Percentiles rank a stretch among this genome's conserved stretches.
These are phyloP conservation scores for Drosophila suboccidentalis DNA, from an alignment of 2,888 invertebrate species.

Conservation along the genomic window DNA sequence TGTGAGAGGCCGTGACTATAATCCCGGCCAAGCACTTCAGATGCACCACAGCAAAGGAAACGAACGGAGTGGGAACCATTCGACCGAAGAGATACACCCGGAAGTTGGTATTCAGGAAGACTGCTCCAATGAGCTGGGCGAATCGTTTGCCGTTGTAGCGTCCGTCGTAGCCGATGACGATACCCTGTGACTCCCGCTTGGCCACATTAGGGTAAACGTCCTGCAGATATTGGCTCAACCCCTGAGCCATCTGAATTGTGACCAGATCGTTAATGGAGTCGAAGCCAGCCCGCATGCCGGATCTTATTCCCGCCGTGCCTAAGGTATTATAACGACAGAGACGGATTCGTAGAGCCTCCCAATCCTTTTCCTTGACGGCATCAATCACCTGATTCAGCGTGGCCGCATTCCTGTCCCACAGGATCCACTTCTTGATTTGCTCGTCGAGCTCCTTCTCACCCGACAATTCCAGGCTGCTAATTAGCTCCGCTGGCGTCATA, in stretches of 20 bases:
- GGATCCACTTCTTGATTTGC: constrained; percentile 91
- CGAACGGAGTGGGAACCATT: constrained; percentile 96
- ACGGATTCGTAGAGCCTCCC: constrained; percentile 87
- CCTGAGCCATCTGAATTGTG: constrained; percentile 97
- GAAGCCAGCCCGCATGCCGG: constrained; percentile 97
- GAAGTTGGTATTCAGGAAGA: constrained; percentile 91
- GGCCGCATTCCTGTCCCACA: constrained; percentile 91
- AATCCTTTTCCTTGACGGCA: constrained; percentile 87
- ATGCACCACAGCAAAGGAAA: constrained; percentile 93
- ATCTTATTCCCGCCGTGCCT: constrained; percentile 97
- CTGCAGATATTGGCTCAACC: constrained; percentile 91
- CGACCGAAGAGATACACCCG: constrained; percentile 93
- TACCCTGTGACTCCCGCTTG: constrained; percentile 88
- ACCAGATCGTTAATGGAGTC: constrained; percentile 98
- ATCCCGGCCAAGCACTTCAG: constrained; percentile 93
- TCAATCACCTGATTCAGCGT: constrained; percentile 89
- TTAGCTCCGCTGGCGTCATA: constrained; percentile 45
- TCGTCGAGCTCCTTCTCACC: constrained; percentile 87
- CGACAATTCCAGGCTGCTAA: constrained; percentile 53
- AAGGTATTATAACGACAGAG: constrained; percentile 91
- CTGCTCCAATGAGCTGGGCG: constrained; percentile 91
- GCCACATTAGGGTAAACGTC: constrained; percentile 86
- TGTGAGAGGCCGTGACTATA: constrained; percentile 98
- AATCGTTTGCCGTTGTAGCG: constrained; percentile 96
- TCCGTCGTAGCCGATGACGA: constrained; percentile 97